Conservation (phyloP, 2,113 vertebrate genomes). For the Marcusenius ussheri region DNA sequence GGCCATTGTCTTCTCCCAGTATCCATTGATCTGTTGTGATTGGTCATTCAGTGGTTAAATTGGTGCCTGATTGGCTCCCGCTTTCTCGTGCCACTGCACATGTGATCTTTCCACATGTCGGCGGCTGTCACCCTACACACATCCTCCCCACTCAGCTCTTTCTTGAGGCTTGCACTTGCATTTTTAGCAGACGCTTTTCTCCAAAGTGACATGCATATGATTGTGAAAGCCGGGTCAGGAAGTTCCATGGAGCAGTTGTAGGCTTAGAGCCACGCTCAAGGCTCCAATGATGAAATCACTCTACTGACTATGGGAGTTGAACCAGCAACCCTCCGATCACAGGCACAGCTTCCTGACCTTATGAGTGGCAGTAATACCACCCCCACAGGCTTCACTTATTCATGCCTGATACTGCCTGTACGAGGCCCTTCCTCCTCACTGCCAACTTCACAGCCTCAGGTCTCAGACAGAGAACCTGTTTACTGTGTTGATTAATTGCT, state of each 20-base stretch:
- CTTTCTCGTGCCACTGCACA: not conserved
- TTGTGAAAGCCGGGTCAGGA: not conserved
- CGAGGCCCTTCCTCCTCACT: not conserved
- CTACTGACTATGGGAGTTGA: not conserved
- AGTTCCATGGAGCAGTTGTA: not conserved
- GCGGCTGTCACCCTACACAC: not conserved
- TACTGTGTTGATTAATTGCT: not conserved
- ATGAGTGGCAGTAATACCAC: not conserved
- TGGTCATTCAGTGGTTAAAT: not conserved
- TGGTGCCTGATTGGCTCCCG: not conserved
- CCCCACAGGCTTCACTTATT: not conserved
- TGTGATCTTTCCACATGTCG: not conserved
- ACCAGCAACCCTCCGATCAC: not conserved
- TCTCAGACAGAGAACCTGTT: not conserved
- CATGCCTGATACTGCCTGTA: not conserved
- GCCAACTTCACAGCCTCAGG: not conserved
- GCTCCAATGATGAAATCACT: not conserved
- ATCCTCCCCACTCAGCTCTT: not conserved
- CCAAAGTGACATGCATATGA: not conserved
- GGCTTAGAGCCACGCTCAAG: not conserved
- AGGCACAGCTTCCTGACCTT: not conserved
- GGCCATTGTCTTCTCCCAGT: not conserved
- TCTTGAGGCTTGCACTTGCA: not conserved
- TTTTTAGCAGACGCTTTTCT: not conserved
- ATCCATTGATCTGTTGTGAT: not conserved